Percentiles rank a stretch among this genome's conserved stretches.
Conservation (phyloP, 2,888 invertebrate species). For the Dryocosmus kuriphilus region DNA sequence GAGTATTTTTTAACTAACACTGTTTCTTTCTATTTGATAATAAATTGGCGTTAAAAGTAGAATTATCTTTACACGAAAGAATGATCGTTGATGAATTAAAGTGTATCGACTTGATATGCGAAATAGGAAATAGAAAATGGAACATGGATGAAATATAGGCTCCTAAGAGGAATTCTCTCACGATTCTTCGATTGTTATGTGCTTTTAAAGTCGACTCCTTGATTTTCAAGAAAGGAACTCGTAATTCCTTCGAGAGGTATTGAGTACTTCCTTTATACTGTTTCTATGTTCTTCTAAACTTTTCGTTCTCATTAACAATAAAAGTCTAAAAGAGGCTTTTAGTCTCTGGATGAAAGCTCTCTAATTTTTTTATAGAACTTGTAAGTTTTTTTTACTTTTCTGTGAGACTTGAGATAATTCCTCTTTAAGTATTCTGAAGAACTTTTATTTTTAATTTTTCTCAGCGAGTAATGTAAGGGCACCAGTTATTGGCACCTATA, state of each 20-base stretch:
- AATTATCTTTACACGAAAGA: too few relatives aligned
- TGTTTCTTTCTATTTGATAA: too few relatives aligned
- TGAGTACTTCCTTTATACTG: neutral
- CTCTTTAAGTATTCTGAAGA: neutral
- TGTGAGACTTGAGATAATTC: neutral
- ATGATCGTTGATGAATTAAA: neutral
- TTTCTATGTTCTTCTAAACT: neutral
- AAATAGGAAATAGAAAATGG: neutral
- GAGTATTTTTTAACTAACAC: too few relatives aligned
- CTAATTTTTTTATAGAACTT: neutral
- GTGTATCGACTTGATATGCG: neutral
- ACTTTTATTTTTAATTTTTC: neutral
- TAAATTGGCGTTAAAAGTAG: too few relatives aligned
- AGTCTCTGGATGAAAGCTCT: constrained; percentile 13
- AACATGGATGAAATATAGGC: neutral
- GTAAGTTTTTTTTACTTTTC: neutral
- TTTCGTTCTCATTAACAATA: constrained; percentile 8
- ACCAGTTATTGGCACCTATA: too few relatives aligned
- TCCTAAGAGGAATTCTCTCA: neutral
- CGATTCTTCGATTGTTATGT: neutral
- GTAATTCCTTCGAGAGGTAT: neutral
- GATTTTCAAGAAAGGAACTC: neutral
- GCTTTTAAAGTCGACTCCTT: neutral
- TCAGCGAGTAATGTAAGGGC: too few relatives aligned
- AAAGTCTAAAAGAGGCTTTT: constrained; percentile 6